phyloP scores from a whole-genome alignment of 2,888 invertebrate genomes.

The Tanypteryx hageni region DNA sequence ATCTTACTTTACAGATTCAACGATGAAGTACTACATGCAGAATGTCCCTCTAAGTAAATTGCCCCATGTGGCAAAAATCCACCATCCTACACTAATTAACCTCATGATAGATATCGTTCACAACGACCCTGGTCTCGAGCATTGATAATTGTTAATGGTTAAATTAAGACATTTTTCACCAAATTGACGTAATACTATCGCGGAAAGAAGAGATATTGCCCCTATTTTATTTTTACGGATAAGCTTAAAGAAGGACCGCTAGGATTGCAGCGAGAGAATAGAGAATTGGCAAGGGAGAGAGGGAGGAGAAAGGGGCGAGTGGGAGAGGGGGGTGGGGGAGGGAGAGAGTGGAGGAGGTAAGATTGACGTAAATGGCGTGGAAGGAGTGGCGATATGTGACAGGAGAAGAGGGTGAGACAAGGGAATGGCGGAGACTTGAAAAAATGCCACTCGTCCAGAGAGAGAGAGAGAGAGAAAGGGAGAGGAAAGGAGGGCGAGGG shows the following conservation, averaged over 20 bases:
- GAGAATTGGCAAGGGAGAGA: too few species aligned
- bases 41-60: too few species aligned
- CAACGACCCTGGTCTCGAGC: not conserved
- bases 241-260: not conserved
- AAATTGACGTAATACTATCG: not conserved
- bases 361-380: conserved; percentile 36
- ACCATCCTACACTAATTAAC: too few species aligned
- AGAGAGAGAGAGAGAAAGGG: not conserved
- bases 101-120: too few species aligned
- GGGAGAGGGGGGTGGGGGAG: not conserved
- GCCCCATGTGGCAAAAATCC: too few species aligned
- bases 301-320: not conserved
- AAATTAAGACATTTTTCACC: not conserved
- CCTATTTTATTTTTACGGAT: not conserved
- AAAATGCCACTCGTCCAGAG: not conserved
- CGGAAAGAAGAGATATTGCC: not conserved
- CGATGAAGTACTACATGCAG: too few species aligned
- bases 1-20: too few species aligned
- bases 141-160: not conserved
- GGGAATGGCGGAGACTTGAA: conserved; percentile 39
- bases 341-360: not conserved
- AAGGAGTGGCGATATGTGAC: conserved; percentile 38
- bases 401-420: conserved; percentile 62
- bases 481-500: not conserved
- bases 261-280: not conserved